Base-by-base conservation (phyloP, 2,797 vertebrate species). In the Pseudochirops cupreus region DNA sequence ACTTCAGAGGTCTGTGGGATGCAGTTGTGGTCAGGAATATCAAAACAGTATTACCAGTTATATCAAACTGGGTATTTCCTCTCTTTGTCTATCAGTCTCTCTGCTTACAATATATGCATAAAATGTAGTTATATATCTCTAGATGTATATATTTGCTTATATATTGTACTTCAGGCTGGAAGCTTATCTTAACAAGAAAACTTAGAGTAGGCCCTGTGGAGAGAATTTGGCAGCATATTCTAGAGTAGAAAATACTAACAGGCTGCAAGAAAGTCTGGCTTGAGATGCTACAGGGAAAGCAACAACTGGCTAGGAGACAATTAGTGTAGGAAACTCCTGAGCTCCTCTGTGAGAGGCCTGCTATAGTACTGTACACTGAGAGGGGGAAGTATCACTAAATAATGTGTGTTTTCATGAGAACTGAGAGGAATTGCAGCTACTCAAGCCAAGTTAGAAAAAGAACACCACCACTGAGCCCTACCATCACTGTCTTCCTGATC, bases 211-310 rank as follows among this genome's bases (percentile, higher is more conserved):
- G 93, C 92, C 94, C 94, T 33, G 96, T 98, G 97, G 98, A 98
- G 98, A 96, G 98, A 97, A 97, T 96, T 98, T 99, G 98, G 98
- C 98, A 98, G 24, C 0, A 12, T 31, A 33, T 93, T 28, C 93
- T 95, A 97, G 97, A 98, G 97, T 97, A 97, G 98, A 97, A 98
- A 98, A 97, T 97, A 98, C 97, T 98, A 98, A 95, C 98, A 98
- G 98, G 93, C 97, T 98, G 98, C 74, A 97, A 94, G 97, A 97
- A 97, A 98, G 97, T 96, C 98, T 98, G 98, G 97, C 98, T 98
- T 96, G 95, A 90, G 95, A 93, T 98, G 98, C 97, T 97, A 94
- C 7, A 4, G 97, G 96, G 96, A 97, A 98, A 98, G 97, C 97
- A 50, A 98, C 97, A 94, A 95, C 98, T 98, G 98, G 97, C 97